Percentiles rank a stretch among this genome's conserved stretches.
Evolutionary conservation across 2,888 invertebrate species (phyloP).

Genomic region (Hermodice carunculata): DNA sequence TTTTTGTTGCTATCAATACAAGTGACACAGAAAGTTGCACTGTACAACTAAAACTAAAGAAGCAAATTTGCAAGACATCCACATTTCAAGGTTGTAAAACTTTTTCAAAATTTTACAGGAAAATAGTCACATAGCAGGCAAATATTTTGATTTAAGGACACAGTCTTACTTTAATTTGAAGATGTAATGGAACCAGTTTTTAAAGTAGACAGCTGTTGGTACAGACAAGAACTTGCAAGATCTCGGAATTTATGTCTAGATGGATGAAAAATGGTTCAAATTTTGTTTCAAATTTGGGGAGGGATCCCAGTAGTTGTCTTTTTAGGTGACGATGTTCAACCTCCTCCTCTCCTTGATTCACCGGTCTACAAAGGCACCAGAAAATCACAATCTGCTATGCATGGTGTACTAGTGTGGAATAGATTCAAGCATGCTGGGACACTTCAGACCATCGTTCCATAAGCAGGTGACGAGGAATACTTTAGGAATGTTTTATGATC

Average conservation of each 20-base stretch:
- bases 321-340: slow-evolving; percentile 37
- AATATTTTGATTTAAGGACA: too few species aligned
- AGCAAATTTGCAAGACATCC: too few species aligned
- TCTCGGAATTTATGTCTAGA: slow-evolving; percentile 13
- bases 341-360: slow-evolving; percentile 28
- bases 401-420: slow-evolving; percentile 36
- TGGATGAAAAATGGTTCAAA: slow-evolving; percentile 8
- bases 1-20: too few species aligned
- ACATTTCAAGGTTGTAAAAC: too few species aligned
- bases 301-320: slow-evolving; percentile 40
- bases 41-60: too few species aligned
- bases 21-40: too few species aligned
- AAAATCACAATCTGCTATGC: slow-evolving; percentile 27
- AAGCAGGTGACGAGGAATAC: slow-evolving; percentile 16
- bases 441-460: slow-evolving; percentile 28
- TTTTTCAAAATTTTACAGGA: too few species aligned
- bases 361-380: slow-evolving; percentile 27
- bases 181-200: slow-evolving; percentile 43
- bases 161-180: too few species aligned
- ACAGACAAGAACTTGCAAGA: too few species aligned
- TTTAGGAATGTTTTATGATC: slow-evolving; percentile 19
- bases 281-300: slow-evolving; percentile 27
- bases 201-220: slow-evolving; percentile 31
- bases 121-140: too few species aligned
- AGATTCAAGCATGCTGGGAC: slow-evolving; percentile 26